These are phyloP conservation scores for Clarias fuscus DNA, from an alignment of 2,797 vertebrate genomes.

Conservation along the genomic window DNA sequence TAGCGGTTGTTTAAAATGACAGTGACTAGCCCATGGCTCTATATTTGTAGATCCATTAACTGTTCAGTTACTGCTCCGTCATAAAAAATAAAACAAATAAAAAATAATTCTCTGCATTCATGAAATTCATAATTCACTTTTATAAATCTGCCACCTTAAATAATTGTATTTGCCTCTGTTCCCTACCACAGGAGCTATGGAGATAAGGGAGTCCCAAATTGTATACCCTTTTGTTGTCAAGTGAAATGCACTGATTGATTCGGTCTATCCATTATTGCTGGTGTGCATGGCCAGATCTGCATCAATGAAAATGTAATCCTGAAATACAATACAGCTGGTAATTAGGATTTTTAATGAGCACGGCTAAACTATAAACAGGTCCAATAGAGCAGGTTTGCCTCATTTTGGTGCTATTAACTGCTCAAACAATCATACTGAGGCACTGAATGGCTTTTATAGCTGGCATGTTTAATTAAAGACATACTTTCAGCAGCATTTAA, in stretches of 20 bases:
- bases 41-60: conserved; percentile 78
- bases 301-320: conserved; percentile 55
- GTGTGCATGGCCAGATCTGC: conserved; percentile 56
- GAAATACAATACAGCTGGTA: conserved; percentile 64
- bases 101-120: conserved; percentile 71
- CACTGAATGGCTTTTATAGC: conserved; percentile 27
- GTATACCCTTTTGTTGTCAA: conserved; percentile 68
- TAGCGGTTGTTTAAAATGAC: conserved; percentile 20
- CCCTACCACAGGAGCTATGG: conserved; percentile 65
- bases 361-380: conserved; percentile 58
- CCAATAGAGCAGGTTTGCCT: conserved; percentile 51
- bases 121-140: conserved; percentile 83
- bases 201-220: conserved; percentile 78
- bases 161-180: conserved; percentile 79
- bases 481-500: conserved; percentile 1
- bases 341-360: conserved; percentile 69
- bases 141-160: conserved; percentile 79
- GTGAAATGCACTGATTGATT: conserved; percentile 69
- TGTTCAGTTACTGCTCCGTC: conserved; percentile 81
- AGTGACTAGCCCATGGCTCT: conserved; percentile 45
- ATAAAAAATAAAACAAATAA: conserved; percentile 60
- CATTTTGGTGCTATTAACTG: conserved; percentile 56
- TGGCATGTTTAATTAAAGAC: conserved; percentile 36
- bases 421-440: conserved; percentile 36
- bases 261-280: conserved; percentile 61